These are phyloP conservation scores for Pseudotriccus pelzelni DNA, from an alignment of 2,797 vertebrate species.

Conservation along the genomic window DNA sequence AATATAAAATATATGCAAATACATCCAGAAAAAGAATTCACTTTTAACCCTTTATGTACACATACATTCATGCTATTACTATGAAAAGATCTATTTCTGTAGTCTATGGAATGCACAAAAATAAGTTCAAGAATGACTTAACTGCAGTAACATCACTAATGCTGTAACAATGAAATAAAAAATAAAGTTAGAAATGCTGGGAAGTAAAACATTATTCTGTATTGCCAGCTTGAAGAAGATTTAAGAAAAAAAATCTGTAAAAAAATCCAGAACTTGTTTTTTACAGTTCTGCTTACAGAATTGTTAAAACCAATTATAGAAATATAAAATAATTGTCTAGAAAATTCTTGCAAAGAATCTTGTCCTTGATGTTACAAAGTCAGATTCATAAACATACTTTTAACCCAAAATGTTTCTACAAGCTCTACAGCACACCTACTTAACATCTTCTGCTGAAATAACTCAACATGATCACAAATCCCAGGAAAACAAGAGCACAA, in stretches of 20 bases:
- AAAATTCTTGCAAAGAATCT: background rate
- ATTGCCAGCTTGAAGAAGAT: background rate
- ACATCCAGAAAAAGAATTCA: background rate
- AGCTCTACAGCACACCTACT: background rate
- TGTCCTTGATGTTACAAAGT: background rate
- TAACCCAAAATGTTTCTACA: background rate
- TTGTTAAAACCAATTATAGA: background rate
- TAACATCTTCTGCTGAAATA: background rate
- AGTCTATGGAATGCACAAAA: background rate
- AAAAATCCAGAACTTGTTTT: fast-evolving
- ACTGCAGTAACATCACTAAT: background rate
- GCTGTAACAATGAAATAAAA: background rate
- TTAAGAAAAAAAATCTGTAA: background rate
- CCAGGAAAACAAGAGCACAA: background rate
- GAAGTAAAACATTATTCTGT: background rate
- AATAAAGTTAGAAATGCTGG: background rate
- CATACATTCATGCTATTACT: background rate
- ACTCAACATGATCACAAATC: background rate
- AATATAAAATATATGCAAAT: background rate
- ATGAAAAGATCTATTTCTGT: background rate
- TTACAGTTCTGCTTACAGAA: background rate
- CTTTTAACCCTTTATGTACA: background rate
- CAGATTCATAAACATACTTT: background rate
- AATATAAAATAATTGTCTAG: background rate
- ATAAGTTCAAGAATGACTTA: background rate